Evolutionary conservation across 2,113 vertebrate species (phyloP).

Genomic region (Pygoscelis adeliae): DNA sequence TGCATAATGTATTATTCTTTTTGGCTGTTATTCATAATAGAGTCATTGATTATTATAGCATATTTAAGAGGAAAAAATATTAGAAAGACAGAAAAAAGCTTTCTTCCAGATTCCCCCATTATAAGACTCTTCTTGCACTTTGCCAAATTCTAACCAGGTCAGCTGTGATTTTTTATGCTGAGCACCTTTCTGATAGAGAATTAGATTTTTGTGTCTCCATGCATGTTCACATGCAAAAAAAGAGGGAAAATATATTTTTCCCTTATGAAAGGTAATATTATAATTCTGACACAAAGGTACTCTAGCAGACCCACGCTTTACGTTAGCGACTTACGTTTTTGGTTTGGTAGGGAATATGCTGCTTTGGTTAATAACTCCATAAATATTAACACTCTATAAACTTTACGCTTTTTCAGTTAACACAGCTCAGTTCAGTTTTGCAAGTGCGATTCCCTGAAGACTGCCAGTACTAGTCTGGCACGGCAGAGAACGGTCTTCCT

Average conservation of each 20-base stretch:
- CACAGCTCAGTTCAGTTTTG: not conserved
- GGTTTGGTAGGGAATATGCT: not conserved
- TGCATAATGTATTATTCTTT: not conserved
- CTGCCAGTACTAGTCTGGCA: not conserved
- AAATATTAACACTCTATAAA: not conserved
- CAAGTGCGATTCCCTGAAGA: not conserved
- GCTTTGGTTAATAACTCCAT: not conserved
- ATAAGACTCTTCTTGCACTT: not conserved
- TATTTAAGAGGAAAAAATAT: not conserved
- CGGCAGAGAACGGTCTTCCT: not conserved
- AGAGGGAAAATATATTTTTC: not conserved
- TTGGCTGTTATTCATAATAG: not conserved
- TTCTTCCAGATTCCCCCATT: not conserved
- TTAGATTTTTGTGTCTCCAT: not conserved
- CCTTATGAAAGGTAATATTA: not conserved
- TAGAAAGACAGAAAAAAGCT: not conserved
- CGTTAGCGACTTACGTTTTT: not conserved
- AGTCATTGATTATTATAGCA: not conserved
- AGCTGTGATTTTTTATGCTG: not conserved
- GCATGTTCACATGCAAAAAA: rapidly evolving
- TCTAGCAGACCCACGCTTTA: not conserved
- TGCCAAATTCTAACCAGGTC: not conserved
- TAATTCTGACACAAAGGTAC: not conserved
- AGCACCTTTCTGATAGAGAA: not conserved
- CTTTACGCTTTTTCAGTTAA: not conserved